Evolutionary conservation across 2,888 invertebrate genomes (phyloP), one percentile per base, ranked within the genome.

Genomic region (Ptilodon capucinus): DNA sequence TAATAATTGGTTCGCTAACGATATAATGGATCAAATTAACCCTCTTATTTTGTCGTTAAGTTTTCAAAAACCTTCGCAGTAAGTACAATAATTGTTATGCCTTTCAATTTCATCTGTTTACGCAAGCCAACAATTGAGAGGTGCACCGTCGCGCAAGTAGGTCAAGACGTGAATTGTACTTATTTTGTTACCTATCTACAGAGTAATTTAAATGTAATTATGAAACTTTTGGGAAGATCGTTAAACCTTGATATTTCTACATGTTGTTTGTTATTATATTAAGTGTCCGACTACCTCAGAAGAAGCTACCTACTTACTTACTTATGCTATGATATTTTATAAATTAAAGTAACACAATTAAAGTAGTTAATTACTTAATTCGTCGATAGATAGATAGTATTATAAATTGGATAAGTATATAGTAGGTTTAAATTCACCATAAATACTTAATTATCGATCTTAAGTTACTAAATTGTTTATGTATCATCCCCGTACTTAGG

Each of bases 21-120:
- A 36, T 46, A 42, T 41, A 51, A 36, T 1, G 0, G 30, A 42
- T 48, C 13, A 38, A n/a, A 36, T 48, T 41, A 19, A 38, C 14
- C 14, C 32, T 32, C n/a, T 32, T 32, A n/a, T 38, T 19, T 16
- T 46, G 36, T 42, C 44, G 42, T 8, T 34, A 49, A 36, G 38
- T 38, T n/a, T 52, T 30, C 34, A 18, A 55, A 57, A 75, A 65
- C 74, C 74, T 78, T 79, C 72, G 54, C 52, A 46, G 28, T 13
- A 38, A n/a, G 28, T 38, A 48, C 32, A 40, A 40, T 40, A 51
- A 46, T 57, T 52, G 44, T 55, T 54, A 51, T 66, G 64, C 75
- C 81, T 81, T 81, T 81, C 79, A 74, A 77, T 76, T 75, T 40
- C 48, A 28, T 57, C 45, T 50, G 57, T 72, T 78, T 79, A 70